Conservation (phyloP, 2,113 vertebrate genomes). For the Tyrannus savana region DNA sequence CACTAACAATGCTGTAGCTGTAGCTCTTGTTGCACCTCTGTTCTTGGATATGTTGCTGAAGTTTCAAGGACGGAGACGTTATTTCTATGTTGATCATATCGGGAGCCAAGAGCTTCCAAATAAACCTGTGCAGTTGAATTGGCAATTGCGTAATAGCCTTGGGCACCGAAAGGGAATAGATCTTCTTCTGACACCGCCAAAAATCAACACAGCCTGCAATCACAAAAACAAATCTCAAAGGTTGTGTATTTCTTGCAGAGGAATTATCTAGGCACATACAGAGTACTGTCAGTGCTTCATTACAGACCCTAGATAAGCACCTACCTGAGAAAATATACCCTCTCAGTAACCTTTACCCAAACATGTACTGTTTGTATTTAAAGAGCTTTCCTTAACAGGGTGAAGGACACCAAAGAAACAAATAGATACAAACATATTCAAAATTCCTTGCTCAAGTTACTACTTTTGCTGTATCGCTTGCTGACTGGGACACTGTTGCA, state of each 20-base stretch:
- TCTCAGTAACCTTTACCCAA: background rate
- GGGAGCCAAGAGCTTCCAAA: slow-evolving; percentile 81
- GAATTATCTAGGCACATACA: background rate
- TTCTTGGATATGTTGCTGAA: slow-evolving; percentile 76
- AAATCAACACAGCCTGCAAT: slow-evolving; percentile 72
- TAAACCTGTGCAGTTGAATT: slow-evolving; percentile 76
- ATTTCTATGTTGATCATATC: slow-evolving; percentile 74
- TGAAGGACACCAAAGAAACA: background rate
- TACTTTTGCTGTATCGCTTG: background rate
- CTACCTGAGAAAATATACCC: background rate
- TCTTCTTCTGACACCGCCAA: slow-evolving; percentile 60
- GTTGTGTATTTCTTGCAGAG: background rate
- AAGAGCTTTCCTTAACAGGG: background rate
- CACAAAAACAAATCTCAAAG: background rate
- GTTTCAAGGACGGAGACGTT: slow-evolving; percentile 62
- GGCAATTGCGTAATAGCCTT: slow-evolving; percentile 73
- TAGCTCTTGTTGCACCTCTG: slow-evolving; percentile 74
- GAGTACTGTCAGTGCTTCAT: background rate
- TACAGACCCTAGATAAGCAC: background rate
- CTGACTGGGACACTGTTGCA: background rate
- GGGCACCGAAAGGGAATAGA: slow-evolving; percentile 75
- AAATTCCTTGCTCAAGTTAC: background rate
- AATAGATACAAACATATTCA: background rate
- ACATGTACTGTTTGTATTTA: accelerated
- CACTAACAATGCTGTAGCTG: slow-evolving; percentile 68